Evolutionary conservation across 2,113 vertebrate genomes (phyloP).

Genomic region (Gymnarchus niloticus): DNA sequence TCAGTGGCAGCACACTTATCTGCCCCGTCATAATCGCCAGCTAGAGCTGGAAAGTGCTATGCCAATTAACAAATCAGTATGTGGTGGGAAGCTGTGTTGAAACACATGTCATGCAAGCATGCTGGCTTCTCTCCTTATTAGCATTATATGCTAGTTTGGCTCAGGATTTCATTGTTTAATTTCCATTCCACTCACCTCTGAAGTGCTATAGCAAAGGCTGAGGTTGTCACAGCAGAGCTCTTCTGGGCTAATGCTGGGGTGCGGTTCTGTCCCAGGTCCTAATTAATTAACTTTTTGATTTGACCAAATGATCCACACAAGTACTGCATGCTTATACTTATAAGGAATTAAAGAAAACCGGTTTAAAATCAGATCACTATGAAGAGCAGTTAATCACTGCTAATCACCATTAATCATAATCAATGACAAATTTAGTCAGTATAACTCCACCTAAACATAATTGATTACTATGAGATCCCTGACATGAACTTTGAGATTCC

Average conservation of each 20-base stretch:
- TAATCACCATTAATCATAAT: too few relatives aligned
- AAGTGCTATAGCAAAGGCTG: not conserved
- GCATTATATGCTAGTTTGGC: not conserved
- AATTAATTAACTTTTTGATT: not conserved
- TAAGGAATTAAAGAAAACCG: too few relatives aligned
- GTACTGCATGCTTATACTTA: not conserved
- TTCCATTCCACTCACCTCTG: not conserved
- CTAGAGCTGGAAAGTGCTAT: not conserved
- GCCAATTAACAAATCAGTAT: slow-evolving; percentile 9
- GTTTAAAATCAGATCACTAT: too few relatives aligned
- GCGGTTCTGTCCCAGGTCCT: not conserved
- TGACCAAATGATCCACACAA: not conserved
- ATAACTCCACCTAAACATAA: too few relatives aligned
- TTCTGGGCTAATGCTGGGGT: not conserved
- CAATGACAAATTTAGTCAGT: too few relatives aligned
- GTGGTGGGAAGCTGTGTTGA: not conserved
- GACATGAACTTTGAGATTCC: too few relatives aligned
- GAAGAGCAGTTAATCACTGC: too few relatives aligned
- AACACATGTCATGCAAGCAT: slow-evolving; percentile 4
- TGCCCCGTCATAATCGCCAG: not conserved
- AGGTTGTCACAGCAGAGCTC: not conserved
- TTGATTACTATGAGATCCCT: too few relatives aligned
- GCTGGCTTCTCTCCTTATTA: not conserved
- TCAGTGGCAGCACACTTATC: not conserved
- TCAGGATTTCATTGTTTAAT: not conserved